A percentile compares a stretch with the other conserved stretches of the same genome.
These are phyloP conservation scores for Cossypha niveicapilla DNA, from an alignment of 2,797 vertebrate species.

Conservation along the genomic window DNA sequence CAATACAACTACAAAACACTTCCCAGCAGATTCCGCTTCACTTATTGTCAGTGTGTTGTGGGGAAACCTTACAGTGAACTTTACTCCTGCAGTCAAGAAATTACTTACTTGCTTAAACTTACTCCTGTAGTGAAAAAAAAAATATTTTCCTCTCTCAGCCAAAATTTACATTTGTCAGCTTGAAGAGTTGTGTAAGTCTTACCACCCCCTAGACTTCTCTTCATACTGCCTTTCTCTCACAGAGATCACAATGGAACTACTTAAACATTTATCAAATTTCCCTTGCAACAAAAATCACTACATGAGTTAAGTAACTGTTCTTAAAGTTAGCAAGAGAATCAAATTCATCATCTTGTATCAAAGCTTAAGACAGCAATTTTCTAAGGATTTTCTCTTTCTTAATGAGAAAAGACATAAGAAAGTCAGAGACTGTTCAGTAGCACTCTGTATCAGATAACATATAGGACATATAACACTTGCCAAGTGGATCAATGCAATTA, in stretches of 20 bases:
- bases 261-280: neutral
- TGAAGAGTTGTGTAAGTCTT: neutral
- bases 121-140: fast-evolving
- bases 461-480: neutral
- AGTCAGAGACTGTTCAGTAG: neutral
- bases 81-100: neutral
- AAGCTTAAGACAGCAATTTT: neutral
- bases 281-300: neutral
- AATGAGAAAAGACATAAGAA: neutral
- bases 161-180: neutral
- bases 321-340: neutral
- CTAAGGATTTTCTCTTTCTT: neutral
- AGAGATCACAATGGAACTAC: neutral
- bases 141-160: neutral
- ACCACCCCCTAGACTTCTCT: neutral
- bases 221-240: neutral
- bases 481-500: neutral
- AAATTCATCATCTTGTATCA: neutral
- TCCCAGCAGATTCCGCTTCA: neutral
- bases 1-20: neutral
- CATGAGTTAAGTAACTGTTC: neutral
- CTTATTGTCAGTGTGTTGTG: neutral
- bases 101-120: neutral
- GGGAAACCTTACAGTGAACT: neutral
- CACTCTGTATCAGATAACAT: neutral